phyloP scores from a whole-genome alignment of 1,140 invertebrate species.

The Drosophila quadrilineata region DNA sequence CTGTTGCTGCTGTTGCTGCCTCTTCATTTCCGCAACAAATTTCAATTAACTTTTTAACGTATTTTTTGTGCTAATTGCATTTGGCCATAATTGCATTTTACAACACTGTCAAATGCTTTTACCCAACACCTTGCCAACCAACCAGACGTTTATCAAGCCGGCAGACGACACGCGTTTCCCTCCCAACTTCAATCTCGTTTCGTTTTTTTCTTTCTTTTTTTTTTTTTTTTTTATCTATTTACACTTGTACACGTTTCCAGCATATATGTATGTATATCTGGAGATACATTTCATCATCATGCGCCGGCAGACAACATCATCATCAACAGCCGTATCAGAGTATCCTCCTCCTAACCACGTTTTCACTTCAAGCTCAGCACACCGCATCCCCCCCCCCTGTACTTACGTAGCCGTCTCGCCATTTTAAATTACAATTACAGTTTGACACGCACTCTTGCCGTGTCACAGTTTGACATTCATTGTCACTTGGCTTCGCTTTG shows the following conservation, averaged over 20 bases:
- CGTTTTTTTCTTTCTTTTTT: not conserved
- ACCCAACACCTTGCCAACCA: too few relatives aligned
- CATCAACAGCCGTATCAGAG: conserved; percentile 1
- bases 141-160: conserved; percentile 22
- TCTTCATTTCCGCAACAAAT: conserved; percentile 29
- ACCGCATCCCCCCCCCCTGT: not conserved
- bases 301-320: conserved; percentile 6
- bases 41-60: conserved; percentile 49
- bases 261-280: too few relatives aligned
- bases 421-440: conserved; percentile 54
- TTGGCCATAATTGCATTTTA: conserved; percentile 65
- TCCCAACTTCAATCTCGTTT: not conserved
- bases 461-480: conserved; percentile 59
- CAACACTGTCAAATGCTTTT: conserved; percentile 64
- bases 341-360: conserved; percentile 14
- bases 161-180: not conserved
- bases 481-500: conserved; percentile 63
- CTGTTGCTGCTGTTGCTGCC: conserved; percentile 1
- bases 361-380: not conserved
- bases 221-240: conserved; percentile 66
- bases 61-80: conserved; percentile 61
- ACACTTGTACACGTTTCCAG: conserved; percentile 78
- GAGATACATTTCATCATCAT: conserved; percentile 60
- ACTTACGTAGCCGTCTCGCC: conserved; percentile 4
- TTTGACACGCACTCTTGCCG: conserved; percentile 59